A percentile compares a stretch with the other conserved stretches of the same genome.
phyloP scores from a whole-genome alignment of 2,797 vertebrate species.

The Gymnothorax reevesii region DNA sequence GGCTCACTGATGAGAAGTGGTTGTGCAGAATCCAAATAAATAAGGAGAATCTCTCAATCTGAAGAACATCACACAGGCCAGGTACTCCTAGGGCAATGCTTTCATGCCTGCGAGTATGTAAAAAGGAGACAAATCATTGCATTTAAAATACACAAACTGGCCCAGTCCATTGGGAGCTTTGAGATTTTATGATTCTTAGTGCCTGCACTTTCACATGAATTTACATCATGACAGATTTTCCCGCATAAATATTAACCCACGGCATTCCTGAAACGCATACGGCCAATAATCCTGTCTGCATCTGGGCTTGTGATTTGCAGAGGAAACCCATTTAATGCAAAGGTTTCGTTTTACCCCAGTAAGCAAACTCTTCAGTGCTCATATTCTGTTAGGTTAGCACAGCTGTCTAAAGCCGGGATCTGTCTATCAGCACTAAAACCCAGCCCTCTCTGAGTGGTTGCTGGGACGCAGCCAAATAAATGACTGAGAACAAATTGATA shows the following conservation, averaged over 20 bases:
- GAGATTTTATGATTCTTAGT: neutral
- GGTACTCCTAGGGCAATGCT: neutral
- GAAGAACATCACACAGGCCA: neutral
- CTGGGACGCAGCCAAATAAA: neutral
- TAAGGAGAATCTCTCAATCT: neutral
- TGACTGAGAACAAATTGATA: neutral
- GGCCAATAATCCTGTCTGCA: conserved; percentile 45
- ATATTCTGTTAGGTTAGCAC: conserved; percentile 62
- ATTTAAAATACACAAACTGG: neutral
- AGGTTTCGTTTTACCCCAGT: conserved; percentile 60
- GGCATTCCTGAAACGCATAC: conserved; percentile 56
- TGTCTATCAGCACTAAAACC: conserved; percentile 59
- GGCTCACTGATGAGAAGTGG: neutral
- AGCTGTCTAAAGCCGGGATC: conserved; percentile 58
- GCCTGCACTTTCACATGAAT: neutral
- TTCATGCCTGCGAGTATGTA: neutral
- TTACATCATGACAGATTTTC: neutral
- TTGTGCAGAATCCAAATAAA: neutral
- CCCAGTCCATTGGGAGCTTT: neutral
- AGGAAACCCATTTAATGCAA: conserved; percentile 55
- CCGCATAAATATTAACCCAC: conserved; percentile 42
- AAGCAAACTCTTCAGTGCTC: conserved; percentile 67
- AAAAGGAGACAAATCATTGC: neutral
- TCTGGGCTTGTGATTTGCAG: conserved; percentile 51
- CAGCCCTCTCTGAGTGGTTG: neutral